phyloP scores from a whole-genome alignment of 2,888 invertebrate genomes.

The Timandra comae region DNA sequence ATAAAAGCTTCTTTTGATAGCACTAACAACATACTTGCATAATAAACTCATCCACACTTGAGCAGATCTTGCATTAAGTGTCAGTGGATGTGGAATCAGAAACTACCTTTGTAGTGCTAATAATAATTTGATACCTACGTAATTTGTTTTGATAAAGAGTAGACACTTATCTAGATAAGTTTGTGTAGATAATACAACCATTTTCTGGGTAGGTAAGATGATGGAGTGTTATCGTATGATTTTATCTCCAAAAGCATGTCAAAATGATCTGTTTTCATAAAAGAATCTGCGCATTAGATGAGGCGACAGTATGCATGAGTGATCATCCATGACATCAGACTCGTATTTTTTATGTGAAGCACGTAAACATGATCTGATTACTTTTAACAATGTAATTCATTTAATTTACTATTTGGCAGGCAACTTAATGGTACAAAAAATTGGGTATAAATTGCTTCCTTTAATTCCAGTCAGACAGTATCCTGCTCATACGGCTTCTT shows the following conservation, averaged over 20 bases:
- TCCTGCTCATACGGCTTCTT: slow-evolving; percentile 9
- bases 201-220: slow-evolving; percentile 10
- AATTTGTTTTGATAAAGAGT: too few species aligned
- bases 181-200: slow-evolving; percentile 10
- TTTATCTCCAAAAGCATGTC: slow-evolving; percentile 30
- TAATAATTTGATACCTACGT: neutral
- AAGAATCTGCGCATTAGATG: slow-evolving; percentile 10
- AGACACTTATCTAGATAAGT: too few species aligned
- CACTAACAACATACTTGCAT: slow-evolving; percentile 6
- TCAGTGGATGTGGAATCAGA: too few species aligned
- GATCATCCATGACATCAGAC: slow-evolving; percentile 14
- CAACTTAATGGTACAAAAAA: too few species aligned
- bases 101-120: too few species aligned
- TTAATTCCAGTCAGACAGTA: too few species aligned
- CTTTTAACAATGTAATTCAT: too few species aligned
- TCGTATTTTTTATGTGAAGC: slow-evolving; percentile 11
- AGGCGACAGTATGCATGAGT: slow-evolving; percentile 9
- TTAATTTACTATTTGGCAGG: too few species aligned
- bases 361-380: slow-evolving; percentile 2
- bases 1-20: slow-evolving; percentile 22
- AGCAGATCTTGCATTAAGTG: too few species aligned
- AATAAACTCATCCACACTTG: too few species aligned
- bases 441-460: slow-evolving; percentile 6
- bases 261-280: slow-evolving; percentile 23
- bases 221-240: slow-evolving; percentile 20